Conservation (phyloP, 2,797 vertebrate species). For the Meda fulgida region DNA sequence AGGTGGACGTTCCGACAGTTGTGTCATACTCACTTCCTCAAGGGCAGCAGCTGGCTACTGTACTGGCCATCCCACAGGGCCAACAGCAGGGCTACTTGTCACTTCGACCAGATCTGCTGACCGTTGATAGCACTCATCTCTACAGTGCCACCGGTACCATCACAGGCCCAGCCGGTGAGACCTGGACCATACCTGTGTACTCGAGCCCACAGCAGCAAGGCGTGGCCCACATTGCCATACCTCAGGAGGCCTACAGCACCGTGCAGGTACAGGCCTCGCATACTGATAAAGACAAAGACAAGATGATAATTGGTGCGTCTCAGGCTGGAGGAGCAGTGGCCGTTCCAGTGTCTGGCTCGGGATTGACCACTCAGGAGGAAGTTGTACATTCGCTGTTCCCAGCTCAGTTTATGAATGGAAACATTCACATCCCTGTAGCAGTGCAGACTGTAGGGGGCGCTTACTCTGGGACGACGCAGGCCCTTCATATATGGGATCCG, state of each 20-base stretch:
- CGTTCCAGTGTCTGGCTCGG: slow-evolving; percentile 80
- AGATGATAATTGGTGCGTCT: slow-evolving; percentile 64
- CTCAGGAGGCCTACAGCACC: slow-evolving; percentile 93
- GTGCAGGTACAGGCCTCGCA: slow-evolving; percentile 89
- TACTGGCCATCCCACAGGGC: slow-evolving; percentile 96
- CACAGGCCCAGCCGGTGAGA: slow-evolving; percentile 97
- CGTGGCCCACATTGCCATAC: slow-evolving; percentile 96
- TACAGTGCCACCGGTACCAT: slow-evolving; percentile 98
- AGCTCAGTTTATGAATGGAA: slow-evolving; percentile 99
- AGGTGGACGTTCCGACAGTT: slow-evolving; percentile 95
- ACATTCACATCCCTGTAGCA: slow-evolving; percentile 99
- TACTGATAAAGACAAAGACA: slow-evolving; percentile 90
- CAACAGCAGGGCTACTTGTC: slow-evolving; percentile 99
- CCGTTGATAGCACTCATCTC: slow-evolving; percentile 96
- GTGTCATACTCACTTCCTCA: slow-evolving; percentile 95
- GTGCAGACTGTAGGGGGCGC: slow-evolving; percentile 96
- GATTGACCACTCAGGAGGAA: slow-evolving; percentile 91
- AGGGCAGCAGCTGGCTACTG: slow-evolving; percentile 95
- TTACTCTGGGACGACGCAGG: slow-evolving; percentile 92
- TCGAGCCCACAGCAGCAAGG: slow-evolving; percentile 96
- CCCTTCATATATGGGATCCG: slow-evolving; percentile 98
- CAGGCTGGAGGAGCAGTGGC: slow-evolving; percentile 68
- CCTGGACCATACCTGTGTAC: slow-evolving; percentile 99
- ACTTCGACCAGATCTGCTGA: slow-evolving; percentile 94
- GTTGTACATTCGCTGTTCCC: slow-evolving; percentile 97